phyloP scores from a whole-genome alignment of 1,140 invertebrate genomes.

The Drosophila azteca region DNA sequence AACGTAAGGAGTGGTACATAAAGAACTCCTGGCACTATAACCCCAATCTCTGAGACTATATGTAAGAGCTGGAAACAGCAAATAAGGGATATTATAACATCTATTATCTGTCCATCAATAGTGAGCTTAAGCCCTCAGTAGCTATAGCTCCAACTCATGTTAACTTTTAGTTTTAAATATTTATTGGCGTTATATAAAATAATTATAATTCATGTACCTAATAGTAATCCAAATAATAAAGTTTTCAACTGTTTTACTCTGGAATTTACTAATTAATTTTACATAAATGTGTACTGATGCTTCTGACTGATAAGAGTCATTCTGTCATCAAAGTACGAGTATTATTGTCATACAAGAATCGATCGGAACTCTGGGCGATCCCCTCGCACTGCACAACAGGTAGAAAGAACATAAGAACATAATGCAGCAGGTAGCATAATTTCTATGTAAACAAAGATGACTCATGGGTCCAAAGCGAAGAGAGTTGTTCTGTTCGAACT shows the following conservation, averaged over 20 bases:
- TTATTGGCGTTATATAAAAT: too few relatives aligned
- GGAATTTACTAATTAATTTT: too few relatives aligned
- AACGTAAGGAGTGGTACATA: not conserved
- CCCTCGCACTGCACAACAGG: slow-evolving; percentile 34
- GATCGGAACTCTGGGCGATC: slow-evolving; percentile 4
- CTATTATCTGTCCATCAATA: too few relatives aligned
- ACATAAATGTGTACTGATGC: not conserved
- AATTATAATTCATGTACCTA: too few relatives aligned
- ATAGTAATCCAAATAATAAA: too few relatives aligned
- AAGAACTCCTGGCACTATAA: not conserved
- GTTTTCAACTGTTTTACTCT: too few relatives aligned
- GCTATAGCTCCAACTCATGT: too few relatives aligned
- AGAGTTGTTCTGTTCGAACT: slow-evolving; percentile 36
- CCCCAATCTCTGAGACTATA: too few relatives aligned
- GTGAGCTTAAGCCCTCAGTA: too few relatives aligned
- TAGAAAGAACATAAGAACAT: slow-evolving; percentile 38
- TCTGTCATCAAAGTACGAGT: slow-evolving; percentile 3
- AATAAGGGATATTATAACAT: too few relatives aligned
- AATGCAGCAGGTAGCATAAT: slow-evolving; percentile 79
- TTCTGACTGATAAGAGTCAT: slow-evolving; percentile 10
- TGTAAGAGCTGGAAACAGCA: too few relatives aligned
- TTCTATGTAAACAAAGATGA: slow-evolving; percentile 76
- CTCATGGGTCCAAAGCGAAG: slow-evolving; percentile 37
- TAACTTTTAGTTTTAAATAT: too few relatives aligned
- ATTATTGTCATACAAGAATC: not conserved